Percentiles rank a stretch among this genome's conserved stretches.
Evolutionary conservation across 2,888 invertebrate species (phyloP).

Genomic region (Drosophila longiperda): DNA sequence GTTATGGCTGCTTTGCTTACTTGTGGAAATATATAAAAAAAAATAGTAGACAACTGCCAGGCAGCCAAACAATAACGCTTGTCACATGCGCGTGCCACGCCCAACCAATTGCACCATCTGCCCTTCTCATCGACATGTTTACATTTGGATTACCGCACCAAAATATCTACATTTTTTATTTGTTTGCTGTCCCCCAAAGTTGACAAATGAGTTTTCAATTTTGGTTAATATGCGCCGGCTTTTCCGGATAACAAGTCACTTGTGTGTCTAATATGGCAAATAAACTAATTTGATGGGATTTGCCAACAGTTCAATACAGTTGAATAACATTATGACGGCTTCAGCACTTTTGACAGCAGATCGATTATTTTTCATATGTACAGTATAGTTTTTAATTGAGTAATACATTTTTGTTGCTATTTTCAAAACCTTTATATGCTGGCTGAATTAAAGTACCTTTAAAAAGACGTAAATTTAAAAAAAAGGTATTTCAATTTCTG

Average conservation of each 20-base stretch:
- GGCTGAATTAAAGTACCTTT: background rate
- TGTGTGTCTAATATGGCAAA: slow-evolving; percentile 6
- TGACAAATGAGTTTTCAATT: slow-evolving; percentile 54
- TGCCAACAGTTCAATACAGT: slow-evolving; percentile 2
- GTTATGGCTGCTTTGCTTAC: slow-evolving; percentile 60
- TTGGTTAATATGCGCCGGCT: slow-evolving; percentile 16
- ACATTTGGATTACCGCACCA: slow-evolving; percentile 51
- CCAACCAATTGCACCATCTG: background rate
- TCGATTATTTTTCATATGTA: background rate
- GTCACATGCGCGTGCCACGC: slow-evolving; percentile 29
- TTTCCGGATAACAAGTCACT: slow-evolving; percentile 21
- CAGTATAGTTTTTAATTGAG: background rate
- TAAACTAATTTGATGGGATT: slow-evolving; percentile 41
- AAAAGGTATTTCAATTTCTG: no score
- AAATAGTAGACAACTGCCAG: slow-evolving; percentile 34
- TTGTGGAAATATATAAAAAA: slow-evolving; percentile 27
- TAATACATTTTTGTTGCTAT: background rate
- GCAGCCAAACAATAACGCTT: slow-evolving; percentile 28
- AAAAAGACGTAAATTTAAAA: background rate
- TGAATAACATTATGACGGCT: background rate
- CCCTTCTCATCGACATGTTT: slow-evolving; percentile 34
- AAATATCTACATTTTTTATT: slow-evolving; percentile 41
- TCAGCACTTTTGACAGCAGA: background rate
- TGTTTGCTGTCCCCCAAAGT: slow-evolving; percentile 42
- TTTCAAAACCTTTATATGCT: background rate